Conservation (phyloP, 2,888 invertebrate genomes). For the Leucophora obtusa region DNA sequence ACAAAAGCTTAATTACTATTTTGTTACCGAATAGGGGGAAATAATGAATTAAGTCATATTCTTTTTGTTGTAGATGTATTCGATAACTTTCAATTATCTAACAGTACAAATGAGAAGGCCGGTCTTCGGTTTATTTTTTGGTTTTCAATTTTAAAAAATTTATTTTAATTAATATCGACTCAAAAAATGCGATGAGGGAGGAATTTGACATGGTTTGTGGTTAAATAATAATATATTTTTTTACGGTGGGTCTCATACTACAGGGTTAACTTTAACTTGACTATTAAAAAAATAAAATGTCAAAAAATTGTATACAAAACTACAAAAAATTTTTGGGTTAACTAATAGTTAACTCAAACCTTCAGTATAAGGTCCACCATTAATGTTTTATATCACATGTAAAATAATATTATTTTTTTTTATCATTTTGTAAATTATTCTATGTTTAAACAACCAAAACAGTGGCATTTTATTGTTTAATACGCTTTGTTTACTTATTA, state of each 20-base stretch:
- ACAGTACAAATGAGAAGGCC: constrained; percentile 19
- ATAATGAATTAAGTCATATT: constrained; percentile 29
- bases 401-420: neutral
- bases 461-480: neutral
- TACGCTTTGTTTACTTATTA: neutral
- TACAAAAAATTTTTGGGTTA: neutral
- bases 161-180: neutral
- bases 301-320: no score
- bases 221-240: no score
- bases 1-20: neutral
- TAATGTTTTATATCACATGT: neutral
- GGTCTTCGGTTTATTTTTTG: constrained; percentile 3
- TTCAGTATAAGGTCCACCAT: no score
- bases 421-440: constrained; percentile 2
- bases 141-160: neutral
- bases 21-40: neutral
- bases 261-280: no score
- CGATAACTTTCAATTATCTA: constrained; percentile 32
- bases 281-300: no score
- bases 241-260: no score
- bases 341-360: no score
- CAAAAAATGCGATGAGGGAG: neutral
- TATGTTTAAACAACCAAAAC: constrained; percentile 1
- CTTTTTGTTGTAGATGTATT: constrained; percentile 6
- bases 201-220: neutral